Percentiles rank a stretch among this genome's conserved stretches.
phyloP scores from a whole-genome alignment of 2,797 vertebrate genomes.

The Macrochelys suwanniensis region DNA sequence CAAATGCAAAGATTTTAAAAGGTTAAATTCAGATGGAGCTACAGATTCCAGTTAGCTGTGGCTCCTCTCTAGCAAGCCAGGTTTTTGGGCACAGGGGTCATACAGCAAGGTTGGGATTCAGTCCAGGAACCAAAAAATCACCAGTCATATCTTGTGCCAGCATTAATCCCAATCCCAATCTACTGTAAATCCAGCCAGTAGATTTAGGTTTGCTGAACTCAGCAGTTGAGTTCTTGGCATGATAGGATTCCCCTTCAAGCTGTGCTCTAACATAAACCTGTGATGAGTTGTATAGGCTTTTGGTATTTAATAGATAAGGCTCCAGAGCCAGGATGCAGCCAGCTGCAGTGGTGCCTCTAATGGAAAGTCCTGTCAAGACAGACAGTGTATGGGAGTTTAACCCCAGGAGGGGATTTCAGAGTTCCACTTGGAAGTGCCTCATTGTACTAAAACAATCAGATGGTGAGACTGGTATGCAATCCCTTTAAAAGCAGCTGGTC shows the following conservation, averaged over 20 bases:
- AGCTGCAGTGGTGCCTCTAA: background rate
- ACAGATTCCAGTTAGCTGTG: background rate
- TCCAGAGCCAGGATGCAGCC: background rate
- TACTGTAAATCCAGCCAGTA: background rate
- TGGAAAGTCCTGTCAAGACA: background rate
- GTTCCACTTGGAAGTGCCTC: too few species aligned
- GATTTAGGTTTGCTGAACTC: background rate
- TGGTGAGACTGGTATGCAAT: background rate
- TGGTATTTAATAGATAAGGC: background rate
- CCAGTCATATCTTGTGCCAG: background rate
- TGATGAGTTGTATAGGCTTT: background rate
- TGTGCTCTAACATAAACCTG: constrained; percentile 14
- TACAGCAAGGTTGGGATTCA: background rate
- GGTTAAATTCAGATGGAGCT: background rate
- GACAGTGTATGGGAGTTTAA: background rate
- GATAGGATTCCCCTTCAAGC: constrained; percentile 26
- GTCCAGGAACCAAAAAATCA: background rate
- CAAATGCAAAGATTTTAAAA: constrained; percentile 33
- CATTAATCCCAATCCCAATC: background rate
- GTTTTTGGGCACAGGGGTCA: background rate
- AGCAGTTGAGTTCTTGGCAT: background rate
- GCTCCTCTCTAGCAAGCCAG: background rate
- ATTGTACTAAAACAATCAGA: background rate
- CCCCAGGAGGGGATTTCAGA: too few species aligned
- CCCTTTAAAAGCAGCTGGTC: background rate